These are phyloP conservation scores for cattle (Bos taurus) DNA, from an alignment of 2,113 vertebrate species.

Conservation along the genomic window ARS-UCD2.0 NC_037328.1:11710001-11710500, in stretches of 20 bases:
- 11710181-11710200: background rate
- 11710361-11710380: background rate
- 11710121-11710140: background rate
- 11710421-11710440: background rate
- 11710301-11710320: background rate
- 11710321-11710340: background rate
- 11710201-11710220: background rate
- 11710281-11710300: background rate
- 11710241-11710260: background rate
- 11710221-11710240: background rate
- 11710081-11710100: background rate
- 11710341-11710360: background rate
- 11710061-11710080: background rate
- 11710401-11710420: background rate
- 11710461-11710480: background rate
- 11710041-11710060: background rate
- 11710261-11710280: background rate
- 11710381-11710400: background rate
- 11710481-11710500: rapidly evolving
- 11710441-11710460: background rate
- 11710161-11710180: background rate
- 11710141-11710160: background rate
- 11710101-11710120: background rate
- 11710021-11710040: background rate
- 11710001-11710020: background rate